phyloP scores from a whole-genome alignment of 2,888 invertebrate genomes.

The Leptinotarsa peninsularis region DNA sequence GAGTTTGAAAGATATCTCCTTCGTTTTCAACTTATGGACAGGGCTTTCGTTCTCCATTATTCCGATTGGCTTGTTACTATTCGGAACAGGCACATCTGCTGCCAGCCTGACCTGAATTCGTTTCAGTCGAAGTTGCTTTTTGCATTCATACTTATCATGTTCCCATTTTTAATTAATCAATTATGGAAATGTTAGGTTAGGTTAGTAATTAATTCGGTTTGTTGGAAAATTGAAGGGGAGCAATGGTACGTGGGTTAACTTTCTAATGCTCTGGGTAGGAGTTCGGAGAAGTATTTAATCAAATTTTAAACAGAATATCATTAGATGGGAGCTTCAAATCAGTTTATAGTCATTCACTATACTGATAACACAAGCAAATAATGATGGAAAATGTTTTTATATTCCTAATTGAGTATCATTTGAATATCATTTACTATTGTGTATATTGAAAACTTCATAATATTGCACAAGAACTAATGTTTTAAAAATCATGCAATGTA shows the following conservation, averaged over 20 bases:
- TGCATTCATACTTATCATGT: constrained; percentile 33
- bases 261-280: constrained; percentile 5
- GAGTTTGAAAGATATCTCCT: constrained; percentile 46
- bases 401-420: too few species aligned
- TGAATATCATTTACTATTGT: too few species aligned
- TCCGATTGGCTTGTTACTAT: constrained; percentile 49
- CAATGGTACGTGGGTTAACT: constrained; percentile 19
- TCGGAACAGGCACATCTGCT: constrained; percentile 46
- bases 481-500: too few species aligned
- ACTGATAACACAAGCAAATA: not conserved
- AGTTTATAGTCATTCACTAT: not conserved
- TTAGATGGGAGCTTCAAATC: not conserved
- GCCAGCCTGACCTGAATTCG: constrained; percentile 34
- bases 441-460: too few species aligned
- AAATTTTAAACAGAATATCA: not conserved
- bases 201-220: constrained; percentile 29
- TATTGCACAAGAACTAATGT: too few species aligned
- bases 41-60: constrained; percentile 45
- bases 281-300: not conserved
- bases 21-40: constrained; percentile 50
- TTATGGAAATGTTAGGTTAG: constrained; percentile 34
- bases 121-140: constrained; percentile 28
- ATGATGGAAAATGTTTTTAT: too few species aligned
- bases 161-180: constrained; percentile 45
- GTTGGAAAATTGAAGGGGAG: constrained; percentile 25